Base-by-base conservation (phyloP, 1,140 invertebrate genomes). In the Drosophila prosaltans region DNA sequence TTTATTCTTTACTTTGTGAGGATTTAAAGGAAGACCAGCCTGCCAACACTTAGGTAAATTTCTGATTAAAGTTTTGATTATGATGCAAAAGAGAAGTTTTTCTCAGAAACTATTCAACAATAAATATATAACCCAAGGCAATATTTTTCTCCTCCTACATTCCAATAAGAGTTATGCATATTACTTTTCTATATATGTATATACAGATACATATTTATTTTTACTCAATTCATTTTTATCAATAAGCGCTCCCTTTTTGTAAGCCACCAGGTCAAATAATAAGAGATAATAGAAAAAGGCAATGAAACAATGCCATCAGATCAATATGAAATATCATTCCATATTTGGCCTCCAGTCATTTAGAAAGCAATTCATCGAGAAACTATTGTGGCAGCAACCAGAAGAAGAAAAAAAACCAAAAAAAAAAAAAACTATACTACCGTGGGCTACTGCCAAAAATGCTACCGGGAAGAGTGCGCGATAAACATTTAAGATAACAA, bases 301-400 rank as follows among this genome's bases (percentile, higher is more conserved):
- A 48, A 48, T 26, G 24, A 65, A 39, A 55, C 63, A 66, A 57
- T 66, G 65, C 54, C 48, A 43, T 68, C 48, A 82, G 75, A 89
- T 78, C 65, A 68, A 84, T 80, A 84, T 81, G 67, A 88, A 88
- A 88, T 88, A 89, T 80, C 84, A 88, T 89, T 88, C 85, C 75
- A 72, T 70, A 74, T 60, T 74, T 80, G 71, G 82, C 83, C 82
- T 63, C 69, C 61, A 78, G 84, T 76, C 74, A 90, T 89, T 90
- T 90, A 89, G 84, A 89, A 89, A 89, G 84, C 84, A 85, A 80
- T 88, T 80, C 77, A 89, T 88, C 75, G 83, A 71, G 76, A 57
- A 81, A 68, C 72, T 68, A 65, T 76, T 77, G 66, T 64, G 66
- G 66, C 48, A 16, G 60, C 69, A 41, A 64, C 57, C 69, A 67